Conservation (phyloP, 2,888 invertebrate species). For the Lasioglossum villosulum region DNA sequence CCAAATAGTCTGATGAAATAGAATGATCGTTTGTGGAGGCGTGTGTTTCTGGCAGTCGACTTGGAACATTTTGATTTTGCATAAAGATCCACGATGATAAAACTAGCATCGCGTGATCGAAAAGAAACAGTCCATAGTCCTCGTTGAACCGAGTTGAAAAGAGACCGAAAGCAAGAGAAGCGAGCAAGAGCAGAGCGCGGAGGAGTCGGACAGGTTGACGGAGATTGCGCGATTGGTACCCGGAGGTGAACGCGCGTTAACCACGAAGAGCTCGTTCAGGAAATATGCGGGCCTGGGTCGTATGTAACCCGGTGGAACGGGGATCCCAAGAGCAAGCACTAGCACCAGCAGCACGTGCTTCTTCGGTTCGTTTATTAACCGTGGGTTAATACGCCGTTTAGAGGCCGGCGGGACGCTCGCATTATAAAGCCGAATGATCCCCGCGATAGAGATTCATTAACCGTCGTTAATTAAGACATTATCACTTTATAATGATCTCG, state of each 20-base stretch:
- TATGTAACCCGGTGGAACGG: slow-evolving; percentile 56
- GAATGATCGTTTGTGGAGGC: not conserved
- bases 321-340: slow-evolving; percentile 26
- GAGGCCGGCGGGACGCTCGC: slow-evolving; percentile 70
- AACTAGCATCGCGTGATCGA: not conserved
- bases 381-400: slow-evolving; percentile 82
- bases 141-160: not conserved
- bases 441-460: slow-evolving; percentile 84
- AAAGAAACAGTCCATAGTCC: not conserved
- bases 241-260: slow-evolving; percentile 57
- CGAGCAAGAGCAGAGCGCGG: slow-evolving; percentile 10
- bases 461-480: slow-evolving; percentile 84
- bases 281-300: slow-evolving; percentile 60
- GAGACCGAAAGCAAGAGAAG: slow-evolving; percentile 32
- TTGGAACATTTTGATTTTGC: not conserved
- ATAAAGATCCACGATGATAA: not conserved
- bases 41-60: not conserved
- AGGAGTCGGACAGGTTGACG: slow-evolving; percentile 51
- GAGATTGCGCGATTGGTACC: slow-evolving; percentile 60
- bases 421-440: slow-evolving; percentile 79
- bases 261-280: slow-evolving; percentile 60
- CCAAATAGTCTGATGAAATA: too few relatives aligned
- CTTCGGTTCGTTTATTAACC: slow-evolving; percentile 80
- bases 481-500: slow-evolving; percentile 84
- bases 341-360: slow-evolving; percentile 62